Conservation (phyloP, 1,140 invertebrate genomes). For the Drosophila oshimai region DNA sequence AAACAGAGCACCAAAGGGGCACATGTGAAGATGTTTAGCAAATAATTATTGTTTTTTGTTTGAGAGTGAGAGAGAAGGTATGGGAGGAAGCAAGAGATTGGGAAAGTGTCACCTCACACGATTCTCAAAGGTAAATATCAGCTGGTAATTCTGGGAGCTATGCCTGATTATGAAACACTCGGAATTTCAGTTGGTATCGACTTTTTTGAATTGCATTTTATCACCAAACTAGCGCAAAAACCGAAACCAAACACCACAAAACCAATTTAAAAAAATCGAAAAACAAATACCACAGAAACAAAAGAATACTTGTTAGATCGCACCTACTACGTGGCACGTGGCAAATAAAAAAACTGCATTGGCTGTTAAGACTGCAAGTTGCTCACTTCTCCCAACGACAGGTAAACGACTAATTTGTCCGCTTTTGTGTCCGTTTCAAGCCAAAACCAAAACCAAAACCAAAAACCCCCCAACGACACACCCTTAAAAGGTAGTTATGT, state of each 20-base stretch:
- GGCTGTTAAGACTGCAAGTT: conserved; percentile 56
- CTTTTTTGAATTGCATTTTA: conserved; percentile 81
- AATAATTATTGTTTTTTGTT: neutral
- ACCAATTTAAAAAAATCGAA: neutral
- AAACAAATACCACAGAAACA: neutral
- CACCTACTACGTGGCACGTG: conserved; percentile 68
- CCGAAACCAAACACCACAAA: conserved; percentile 11
- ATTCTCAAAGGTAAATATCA: conserved; percentile 93
- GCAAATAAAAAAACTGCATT: conserved; percentile 38
- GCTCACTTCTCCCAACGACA: conserved; percentile 20
- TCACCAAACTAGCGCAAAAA: conserved; percentile 56
- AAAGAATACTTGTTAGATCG: conserved; percentile 9
- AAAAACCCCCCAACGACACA: neutral
- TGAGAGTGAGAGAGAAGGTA: neutral
- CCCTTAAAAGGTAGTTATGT: neutral
- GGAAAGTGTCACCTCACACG: conserved; percentile 47
- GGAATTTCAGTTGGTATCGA: conserved; percentile 93
- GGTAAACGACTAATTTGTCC: conserved; percentile 38
- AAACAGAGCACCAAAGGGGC: neutral
- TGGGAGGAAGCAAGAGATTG: neutral
- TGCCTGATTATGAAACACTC: conserved; percentile 83
- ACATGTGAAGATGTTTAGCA: neutral
- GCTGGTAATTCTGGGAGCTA: conserved; percentile 96
- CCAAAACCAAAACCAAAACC: neutral
- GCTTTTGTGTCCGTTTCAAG: conserved; percentile 9